A percentile compares a stretch with the other conserved stretches of the same genome.
Evolutionary conservation across 2,113 vertebrate species (phyloP).

Genomic region (Coptodon rendalli): DNA sequence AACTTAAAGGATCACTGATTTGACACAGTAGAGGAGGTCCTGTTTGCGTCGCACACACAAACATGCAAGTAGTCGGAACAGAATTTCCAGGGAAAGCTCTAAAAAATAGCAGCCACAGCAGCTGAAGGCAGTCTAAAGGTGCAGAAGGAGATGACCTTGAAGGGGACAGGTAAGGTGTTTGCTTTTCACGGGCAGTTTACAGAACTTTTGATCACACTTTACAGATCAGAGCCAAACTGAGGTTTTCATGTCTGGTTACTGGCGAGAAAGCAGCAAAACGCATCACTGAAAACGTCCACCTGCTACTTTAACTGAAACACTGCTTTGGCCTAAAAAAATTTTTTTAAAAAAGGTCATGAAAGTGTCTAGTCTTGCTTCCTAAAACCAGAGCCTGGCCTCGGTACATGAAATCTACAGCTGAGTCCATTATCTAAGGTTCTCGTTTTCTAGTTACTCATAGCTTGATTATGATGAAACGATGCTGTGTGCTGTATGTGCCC

Average conservation of each 20-base stretch:
- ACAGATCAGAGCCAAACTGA: not conserved
- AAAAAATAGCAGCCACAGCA: not conserved
- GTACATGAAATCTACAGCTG: not conserved
- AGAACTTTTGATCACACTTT: not conserved
- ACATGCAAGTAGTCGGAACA: not conserved
- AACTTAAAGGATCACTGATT: not conserved
- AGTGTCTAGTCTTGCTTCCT: not conserved
- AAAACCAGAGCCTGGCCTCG: not conserved
- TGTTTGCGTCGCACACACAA: not conserved
- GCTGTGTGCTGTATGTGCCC: slow-evolving; percentile 5
- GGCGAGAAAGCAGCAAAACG: not conserved
- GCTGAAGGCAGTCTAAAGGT: not conserved
- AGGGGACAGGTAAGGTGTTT: not conserved
- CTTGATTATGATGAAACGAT: not conserved
- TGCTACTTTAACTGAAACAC: not conserved
- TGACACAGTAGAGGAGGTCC: not conserved
- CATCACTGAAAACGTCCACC: not conserved
- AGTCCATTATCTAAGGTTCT: not conserved
- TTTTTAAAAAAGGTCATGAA: accelerated
- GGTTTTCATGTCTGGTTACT: not conserved
- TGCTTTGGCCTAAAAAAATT: not conserved
- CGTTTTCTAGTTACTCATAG: not conserved
- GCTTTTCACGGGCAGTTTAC: not conserved
- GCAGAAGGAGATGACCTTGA: not conserved
- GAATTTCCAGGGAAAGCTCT: not conserved